A percentile compares a stretch with the other conserved stretches of the same genome.
These are phyloP conservation scores for Alloplasta piceator DNA, from an alignment of 2,888 invertebrate species.

Conservation along the genomic window DNA sequence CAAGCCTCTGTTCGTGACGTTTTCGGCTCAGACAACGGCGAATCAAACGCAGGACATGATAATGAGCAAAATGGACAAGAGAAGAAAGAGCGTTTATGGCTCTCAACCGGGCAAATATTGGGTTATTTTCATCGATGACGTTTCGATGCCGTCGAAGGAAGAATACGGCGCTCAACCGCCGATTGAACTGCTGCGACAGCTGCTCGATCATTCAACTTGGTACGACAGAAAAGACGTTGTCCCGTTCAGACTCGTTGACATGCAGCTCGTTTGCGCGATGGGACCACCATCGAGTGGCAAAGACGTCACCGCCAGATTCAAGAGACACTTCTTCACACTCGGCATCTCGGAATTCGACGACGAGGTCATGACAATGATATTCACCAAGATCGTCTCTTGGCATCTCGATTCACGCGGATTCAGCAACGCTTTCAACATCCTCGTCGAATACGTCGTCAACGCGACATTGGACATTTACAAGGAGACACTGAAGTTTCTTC, in stretches of 20 bases:
- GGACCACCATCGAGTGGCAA: slow-evolving; percentile 93
- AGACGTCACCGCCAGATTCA: slow-evolving; percentile 92
- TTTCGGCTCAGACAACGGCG: slow-evolving; percentile 97
- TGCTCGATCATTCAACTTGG: slow-evolving; percentile 96
- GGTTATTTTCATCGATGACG: slow-evolving; percentile 97
- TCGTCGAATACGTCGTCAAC: slow-evolving; percentile 92
- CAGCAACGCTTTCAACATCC: slow-evolving; percentile 93
- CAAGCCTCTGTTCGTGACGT: slow-evolving; percentile 94
- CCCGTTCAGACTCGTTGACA: slow-evolving; percentile 92
- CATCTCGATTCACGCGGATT: slow-evolving; percentile 96
- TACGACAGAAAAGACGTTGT: slow-evolving; percentile 92
- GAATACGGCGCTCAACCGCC: slow-evolving; percentile 97
- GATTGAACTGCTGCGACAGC: slow-evolving; percentile 95
- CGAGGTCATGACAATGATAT: slow-evolving; percentile 92
- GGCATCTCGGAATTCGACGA: slow-evolving; percentile 96
- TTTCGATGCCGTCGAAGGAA: slow-evolving; percentile 96
- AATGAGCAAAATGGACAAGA: slow-evolving; percentile 96
- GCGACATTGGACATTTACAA: slow-evolving; percentile 95
- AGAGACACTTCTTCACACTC: slow-evolving; percentile 93
- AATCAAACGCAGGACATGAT: slow-evolving; percentile 97
- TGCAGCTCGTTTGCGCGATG: slow-evolving; percentile 96
- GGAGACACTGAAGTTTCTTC: slow-evolving; percentile 89
- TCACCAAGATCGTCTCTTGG: slow-evolving; percentile 95
- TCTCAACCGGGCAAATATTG: slow-evolving; percentile 84
- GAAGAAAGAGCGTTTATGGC: slow-evolving; percentile 89